phyloP scores from a whole-genome alignment of 2,888 invertebrate genomes.

The Callosobruchus maculatus region DNA sequence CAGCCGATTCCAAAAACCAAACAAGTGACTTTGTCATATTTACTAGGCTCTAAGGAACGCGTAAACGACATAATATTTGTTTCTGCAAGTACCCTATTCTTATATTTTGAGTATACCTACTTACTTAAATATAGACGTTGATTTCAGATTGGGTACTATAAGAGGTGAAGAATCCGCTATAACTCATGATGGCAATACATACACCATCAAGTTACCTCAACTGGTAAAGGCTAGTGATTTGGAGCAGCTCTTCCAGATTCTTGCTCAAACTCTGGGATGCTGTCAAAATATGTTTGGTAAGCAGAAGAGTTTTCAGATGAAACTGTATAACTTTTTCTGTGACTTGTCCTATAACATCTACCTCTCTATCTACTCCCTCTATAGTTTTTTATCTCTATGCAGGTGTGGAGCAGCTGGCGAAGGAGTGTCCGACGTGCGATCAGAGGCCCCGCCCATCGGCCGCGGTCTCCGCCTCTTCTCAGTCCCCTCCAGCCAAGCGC shows the following conservation, averaged over 20 bases:
- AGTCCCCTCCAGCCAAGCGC: constrained; percentile 8
- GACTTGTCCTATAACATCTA: no score
- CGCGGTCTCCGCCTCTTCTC: constrained; percentile 9
- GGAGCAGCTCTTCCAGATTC: constrained; percentile 53
- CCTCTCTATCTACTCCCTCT: no score
- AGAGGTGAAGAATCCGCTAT: constrained; percentile 46
- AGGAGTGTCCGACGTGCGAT: constrained; percentile 41
- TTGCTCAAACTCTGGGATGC: constrained; percentile 55
- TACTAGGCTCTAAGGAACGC: no score
- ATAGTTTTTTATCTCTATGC: no score
- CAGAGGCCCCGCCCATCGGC: constrained; percentile 25
- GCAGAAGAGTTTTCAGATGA: constrained; percentile 21
- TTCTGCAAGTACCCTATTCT: no score
- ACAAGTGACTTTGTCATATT: no score
- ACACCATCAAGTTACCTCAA: constrained; percentile 57
- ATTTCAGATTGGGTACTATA: constrained; percentile 20
- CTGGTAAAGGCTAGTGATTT: constrained; percentile 46
- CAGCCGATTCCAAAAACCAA: no score
- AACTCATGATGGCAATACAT: constrained; percentile 48
- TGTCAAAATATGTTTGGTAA: constrained; percentile 57
- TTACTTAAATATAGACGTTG: no score
- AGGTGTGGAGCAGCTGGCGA: constrained; percentile 37
- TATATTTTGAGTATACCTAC: not conserved
- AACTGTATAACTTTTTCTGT: no score
- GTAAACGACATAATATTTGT: no score